A percentile compares a stretch with the other conserved stretches of the same genome.
Evolutionary conservation across 2,888 invertebrate genomes (phyloP).

Genomic region (Tanytarsus gracilentus): DNA sequence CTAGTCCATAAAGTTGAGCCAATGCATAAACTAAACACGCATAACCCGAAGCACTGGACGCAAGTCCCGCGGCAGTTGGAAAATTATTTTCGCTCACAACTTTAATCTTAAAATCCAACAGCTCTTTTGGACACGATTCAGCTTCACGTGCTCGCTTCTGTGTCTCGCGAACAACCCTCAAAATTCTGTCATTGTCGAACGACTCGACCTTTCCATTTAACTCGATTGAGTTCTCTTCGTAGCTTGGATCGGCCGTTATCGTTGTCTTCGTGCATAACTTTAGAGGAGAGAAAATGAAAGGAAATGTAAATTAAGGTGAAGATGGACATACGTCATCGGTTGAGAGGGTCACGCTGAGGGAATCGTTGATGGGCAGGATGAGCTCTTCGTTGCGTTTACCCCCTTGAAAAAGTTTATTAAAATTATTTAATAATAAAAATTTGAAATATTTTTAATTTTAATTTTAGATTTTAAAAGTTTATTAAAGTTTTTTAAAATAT

Average conservation of each 20-base stretch:
- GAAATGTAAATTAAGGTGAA: slow-evolving; percentile 26
- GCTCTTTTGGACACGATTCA: slow-evolving; percentile 35
- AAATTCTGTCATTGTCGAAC: slow-evolving; percentile 52
- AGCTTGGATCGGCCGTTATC: slow-evolving; percentile 60
- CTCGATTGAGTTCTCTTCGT: slow-evolving; percentile 74
- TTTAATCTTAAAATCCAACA: slow-evolving; percentile 62
- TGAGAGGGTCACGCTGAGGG: slow-evolving; percentile 83
- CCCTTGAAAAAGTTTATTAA: slow-evolving; percentile 62
- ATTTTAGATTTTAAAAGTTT: no score
- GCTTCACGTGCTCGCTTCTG: slow-evolving; percentile 42
- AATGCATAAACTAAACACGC: slow-evolving; percentile 82
- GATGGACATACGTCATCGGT: slow-evolving; percentile 57
- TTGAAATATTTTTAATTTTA: no score
- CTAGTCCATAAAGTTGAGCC: slow-evolving; percentile 63
- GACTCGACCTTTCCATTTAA: slow-evolving; percentile 76
- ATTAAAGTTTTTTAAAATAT: background rate
- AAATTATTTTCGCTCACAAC: slow-evolving; percentile 93
- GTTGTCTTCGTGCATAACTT: slow-evolving; percentile 88
- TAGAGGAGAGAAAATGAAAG: slow-evolving; percentile 30
- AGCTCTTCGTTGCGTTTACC: slow-evolving; percentile 89
- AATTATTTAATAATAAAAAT: no score
- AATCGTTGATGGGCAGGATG: slow-evolving; percentile 92
- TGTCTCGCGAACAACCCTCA: slow-evolving; percentile 37
- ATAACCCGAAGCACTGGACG: slow-evolving; percentile 97
- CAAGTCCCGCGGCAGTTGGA: slow-evolving; percentile 95